Evolutionary conservation across 2,113 vertebrate genomes (phyloP).

Genomic region (Zapus hudsonius): DNA sequence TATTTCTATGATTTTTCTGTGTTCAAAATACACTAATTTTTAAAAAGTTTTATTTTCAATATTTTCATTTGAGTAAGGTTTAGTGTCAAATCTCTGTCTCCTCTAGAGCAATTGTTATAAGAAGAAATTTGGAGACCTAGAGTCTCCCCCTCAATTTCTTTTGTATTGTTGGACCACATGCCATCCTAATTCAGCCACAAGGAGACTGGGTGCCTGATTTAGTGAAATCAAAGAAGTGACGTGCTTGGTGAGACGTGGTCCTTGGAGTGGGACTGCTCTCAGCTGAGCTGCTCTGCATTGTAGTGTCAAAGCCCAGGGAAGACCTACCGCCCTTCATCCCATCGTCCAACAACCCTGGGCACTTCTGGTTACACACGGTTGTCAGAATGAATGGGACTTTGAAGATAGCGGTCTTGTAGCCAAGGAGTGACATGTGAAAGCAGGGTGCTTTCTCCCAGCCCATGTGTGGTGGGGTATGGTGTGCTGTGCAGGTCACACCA

Average conservation of each 20-base stretch:
- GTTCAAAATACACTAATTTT: background rate
- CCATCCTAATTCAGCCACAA: background rate
- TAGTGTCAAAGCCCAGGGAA: background rate
- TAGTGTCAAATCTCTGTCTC: background rate
- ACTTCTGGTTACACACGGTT: background rate
- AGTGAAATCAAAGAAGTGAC: background rate
- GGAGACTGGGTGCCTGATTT: background rate
- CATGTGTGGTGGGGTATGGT: too few relatives aligned
- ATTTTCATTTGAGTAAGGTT: slow-evolving; percentile 1
- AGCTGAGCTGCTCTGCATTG: background rate
- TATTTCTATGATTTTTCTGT: slow-evolving; percentile 36
- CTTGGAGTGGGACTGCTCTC: background rate
- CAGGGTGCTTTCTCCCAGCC: background rate
- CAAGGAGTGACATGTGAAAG: background rate
- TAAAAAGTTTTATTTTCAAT: background rate
- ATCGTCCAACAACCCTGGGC: background rate
- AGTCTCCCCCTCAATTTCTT: too few relatives aligned
- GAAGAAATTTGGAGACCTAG: background rate
- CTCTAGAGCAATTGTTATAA: background rate
- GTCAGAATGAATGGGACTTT: background rate
- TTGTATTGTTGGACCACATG: background rate
- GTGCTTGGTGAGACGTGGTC: background rate
- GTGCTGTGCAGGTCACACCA: background rate
- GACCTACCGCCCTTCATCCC: too few relatives aligned
- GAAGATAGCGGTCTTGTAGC: background rate